Base-by-base conservation (phyloP, 2,888 invertebrate species). In the Notodonta ziczac region DNA sequence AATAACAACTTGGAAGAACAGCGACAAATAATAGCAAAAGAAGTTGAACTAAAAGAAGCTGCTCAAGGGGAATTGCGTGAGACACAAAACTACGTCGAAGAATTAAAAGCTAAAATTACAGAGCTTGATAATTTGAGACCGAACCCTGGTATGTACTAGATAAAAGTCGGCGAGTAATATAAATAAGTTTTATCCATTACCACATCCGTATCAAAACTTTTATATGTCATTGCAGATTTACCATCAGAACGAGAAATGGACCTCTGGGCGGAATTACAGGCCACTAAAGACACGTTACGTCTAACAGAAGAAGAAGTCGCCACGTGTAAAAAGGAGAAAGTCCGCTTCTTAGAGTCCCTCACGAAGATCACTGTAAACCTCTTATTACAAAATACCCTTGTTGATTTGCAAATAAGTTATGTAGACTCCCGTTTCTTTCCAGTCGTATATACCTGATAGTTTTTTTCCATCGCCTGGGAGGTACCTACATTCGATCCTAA, bases 161-260 rank as follows among this genome's bases (percentile, higher is more conserved):
- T 5, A 44, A 10, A n/a, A 24, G 9, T 51, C 5, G 12, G 16
- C 4, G 14, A 50, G 24, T 24, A 9, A 40, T 40, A 9, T 40
- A n/a, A 24, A 16, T 35, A 5, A 8, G 40, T 55, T 35, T 42
- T 46, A 42, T 51, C 44, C 42, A 10, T 51, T 52, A 8, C 8
- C 5, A 16, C 14, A 4, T 50, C 7, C 4, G 7, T 50, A 50
- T 16, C 7, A 6, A 35, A 9, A 16, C 16, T 8, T 7, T 32
- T 16, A 51, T 64, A 39, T 60, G 54, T 40, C 48, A 78, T 80
- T 53, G 13, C 63, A 92, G 93, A 91, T 69, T 75, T 90, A 59
- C 91, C 91, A 48, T 89, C 89, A 39, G 88, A 90, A 81, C 82
- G 89, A 73, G 93, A 93, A 81, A 89, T 93, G 83, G 89, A 90